A percentile compares a stretch with the other conserved stretches of the same genome.
Conservation (phyloP, 2,113 vertebrate species). For the Hiodon tergisus region DNA sequence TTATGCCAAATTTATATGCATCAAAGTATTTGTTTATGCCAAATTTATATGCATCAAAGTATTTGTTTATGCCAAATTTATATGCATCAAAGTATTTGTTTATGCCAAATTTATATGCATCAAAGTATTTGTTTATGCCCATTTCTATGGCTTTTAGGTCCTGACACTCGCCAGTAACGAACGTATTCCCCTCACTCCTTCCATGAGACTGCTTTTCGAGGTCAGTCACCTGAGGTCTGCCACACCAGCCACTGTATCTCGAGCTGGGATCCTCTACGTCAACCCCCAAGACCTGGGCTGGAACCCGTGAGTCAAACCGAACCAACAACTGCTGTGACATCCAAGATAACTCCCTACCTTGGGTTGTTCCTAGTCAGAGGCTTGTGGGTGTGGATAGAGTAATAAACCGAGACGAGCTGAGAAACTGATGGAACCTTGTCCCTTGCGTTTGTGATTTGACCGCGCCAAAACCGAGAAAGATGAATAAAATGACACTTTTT, state of each 20-base stretch:
- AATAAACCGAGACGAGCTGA: background rate
- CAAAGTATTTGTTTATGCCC: too few relatives aligned
- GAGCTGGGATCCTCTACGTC: slow-evolving; percentile 71
- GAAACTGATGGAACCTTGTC: background rate
- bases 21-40: too few relatives aligned
- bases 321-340: background rate
- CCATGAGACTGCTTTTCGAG: slow-evolving; percentile 71
- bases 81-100: too few relatives aligned
- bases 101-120: too few relatives aligned
- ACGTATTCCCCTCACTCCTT: slow-evolving; percentile 66
- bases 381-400: background rate
- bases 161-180: slow-evolving; percentile 74
- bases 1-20: too few relatives aligned
- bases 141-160: slow-evolving; percentile 47
- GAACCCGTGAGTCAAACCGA: slow-evolving; percentile 61
- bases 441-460: background rate
- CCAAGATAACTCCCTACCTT: background rate
- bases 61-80: too few relatives aligned
- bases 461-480: background rate
- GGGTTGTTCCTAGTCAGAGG: too few relatives aligned
- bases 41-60: too few relatives aligned
- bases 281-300: slow-evolving; percentile 67
- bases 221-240: slow-evolving; percentile 67
- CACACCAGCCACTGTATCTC: slow-evolving; percentile 68
- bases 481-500: background rate